Evolutionary conservation across 1,140 invertebrate species (phyloP).

Genomic region (Goniozus legneri): DNA sequence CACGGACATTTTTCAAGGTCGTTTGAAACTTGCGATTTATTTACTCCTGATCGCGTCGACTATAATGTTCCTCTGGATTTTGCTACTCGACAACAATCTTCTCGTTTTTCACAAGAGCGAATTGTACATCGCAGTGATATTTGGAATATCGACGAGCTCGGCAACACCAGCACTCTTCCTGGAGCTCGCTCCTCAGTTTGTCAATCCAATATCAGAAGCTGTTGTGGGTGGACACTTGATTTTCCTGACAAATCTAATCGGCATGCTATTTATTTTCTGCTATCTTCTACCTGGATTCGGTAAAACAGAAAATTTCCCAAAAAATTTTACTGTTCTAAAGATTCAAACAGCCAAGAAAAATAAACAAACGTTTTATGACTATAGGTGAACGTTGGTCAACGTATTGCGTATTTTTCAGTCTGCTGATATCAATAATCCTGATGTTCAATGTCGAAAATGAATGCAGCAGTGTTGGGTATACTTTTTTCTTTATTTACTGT

Average conservation of each 20-base stretch:
- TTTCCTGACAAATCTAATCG: slow-evolving; percentile 47
- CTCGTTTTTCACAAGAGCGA: slow-evolving; percentile 33
- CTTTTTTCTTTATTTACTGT: too few relatives aligned
- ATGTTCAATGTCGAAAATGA: slow-evolving; percentile 18
- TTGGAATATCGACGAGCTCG: slow-evolving; percentile 48
- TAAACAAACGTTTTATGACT: slow-evolving; percentile 4
- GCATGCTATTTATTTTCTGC: slow-evolving; percentile 43
- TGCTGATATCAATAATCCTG: slow-evolving; percentile 13
- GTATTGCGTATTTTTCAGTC: slow-evolving; percentile 16
- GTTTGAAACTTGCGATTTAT: slow-evolving; percentile 36
- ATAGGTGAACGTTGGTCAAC: slow-evolving; percentile 19
- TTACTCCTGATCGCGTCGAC: slow-evolving; percentile 34
- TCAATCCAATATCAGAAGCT: slow-evolving; percentile 54
- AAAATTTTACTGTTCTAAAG: not conserved
- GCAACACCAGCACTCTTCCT: slow-evolving; percentile 51
- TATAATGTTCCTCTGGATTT: slow-evolving; percentile 43
- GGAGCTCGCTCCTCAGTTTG: slow-evolving; percentile 53
- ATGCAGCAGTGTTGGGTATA: too few relatives aligned
- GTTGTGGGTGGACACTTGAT: slow-evolving; percentile 52
- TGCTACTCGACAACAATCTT: slow-evolving; percentile 31
- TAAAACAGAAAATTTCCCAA: slow-evolving; percentile 10
- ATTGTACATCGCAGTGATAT: slow-evolving; percentile 34
- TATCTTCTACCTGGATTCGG: slow-evolving; percentile 47
- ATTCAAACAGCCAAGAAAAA: not conserved
- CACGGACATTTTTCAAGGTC: slow-evolving; percentile 39